Evolutionary conservation across 2,113 vertebrate species (phyloP).

Genomic region (Pseudopodoces humilis): DNA sequence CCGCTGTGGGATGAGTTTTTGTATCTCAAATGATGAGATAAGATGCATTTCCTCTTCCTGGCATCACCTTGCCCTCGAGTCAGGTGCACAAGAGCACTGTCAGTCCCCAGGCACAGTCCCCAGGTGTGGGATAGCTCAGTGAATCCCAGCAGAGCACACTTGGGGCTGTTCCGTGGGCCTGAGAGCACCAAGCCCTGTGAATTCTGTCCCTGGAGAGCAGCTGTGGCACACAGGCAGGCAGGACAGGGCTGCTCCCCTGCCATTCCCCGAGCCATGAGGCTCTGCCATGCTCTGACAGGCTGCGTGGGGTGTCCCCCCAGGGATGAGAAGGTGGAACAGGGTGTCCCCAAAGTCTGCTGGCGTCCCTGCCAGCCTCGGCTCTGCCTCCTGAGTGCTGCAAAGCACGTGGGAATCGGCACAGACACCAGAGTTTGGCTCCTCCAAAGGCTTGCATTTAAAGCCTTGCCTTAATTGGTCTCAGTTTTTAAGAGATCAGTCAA

Average conservation of each 20-base stretch:
- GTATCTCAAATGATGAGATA: not conserved
- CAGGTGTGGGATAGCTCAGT: not conserved
- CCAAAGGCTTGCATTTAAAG: not conserved
- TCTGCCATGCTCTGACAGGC: no score
- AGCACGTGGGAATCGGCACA: not conserved
- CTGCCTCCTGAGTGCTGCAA: not conserved
- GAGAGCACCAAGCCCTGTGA: not conserved
- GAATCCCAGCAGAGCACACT: not conserved
- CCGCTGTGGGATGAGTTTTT: not conserved
- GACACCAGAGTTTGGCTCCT: not conserved
- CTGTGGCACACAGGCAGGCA: not conserved
- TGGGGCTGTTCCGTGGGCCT: not conserved
- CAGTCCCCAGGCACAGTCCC: accelerated
- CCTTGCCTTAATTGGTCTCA: not conserved
- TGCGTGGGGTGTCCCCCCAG: accelerated
- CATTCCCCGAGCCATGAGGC: accelerated
- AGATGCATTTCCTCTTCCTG: not conserved
- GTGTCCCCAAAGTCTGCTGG: not conserved
- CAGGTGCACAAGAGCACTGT: accelerated
- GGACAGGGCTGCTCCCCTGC: not conserved
- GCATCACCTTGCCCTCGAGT: accelerated
- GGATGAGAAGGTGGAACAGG: not conserved
- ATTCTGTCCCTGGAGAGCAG: not conserved
- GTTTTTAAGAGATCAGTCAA: not conserved
- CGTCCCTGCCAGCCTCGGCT: not conserved